Evolutionary conservation across 2,888 invertebrate species (phyloP), one percentile per base, ranked within the genome.

Genomic region (Sesamia inferens): DNA sequence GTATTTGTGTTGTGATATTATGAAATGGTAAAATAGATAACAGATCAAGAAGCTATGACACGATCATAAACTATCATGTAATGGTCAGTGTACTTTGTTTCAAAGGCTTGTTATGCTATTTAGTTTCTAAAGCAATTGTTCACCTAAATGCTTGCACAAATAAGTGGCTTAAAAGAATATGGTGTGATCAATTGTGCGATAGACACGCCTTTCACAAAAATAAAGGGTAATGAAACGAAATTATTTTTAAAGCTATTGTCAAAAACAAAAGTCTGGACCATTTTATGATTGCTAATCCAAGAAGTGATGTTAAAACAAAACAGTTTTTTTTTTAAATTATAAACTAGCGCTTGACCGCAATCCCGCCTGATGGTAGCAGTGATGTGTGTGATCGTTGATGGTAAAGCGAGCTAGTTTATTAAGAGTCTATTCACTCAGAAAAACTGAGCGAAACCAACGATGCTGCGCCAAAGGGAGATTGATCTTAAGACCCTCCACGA

Each of bases 231-330:
- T 78, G 63, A 74, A 81, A 71, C 47, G 55, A 48, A 69, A 58
- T 66, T 48, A 77, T 71, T 71, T 74, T 63, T 39, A 68, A 81
- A 74, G 22, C 59, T 44, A 71, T 84, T 68, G 75, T 70, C 31
- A 54, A 68, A 70, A 68, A 79, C 54, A 74, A 81, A 80, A 72
- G 72, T 14, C 48, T 31, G 63, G 24, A 71, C 54, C 31, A 75
- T 73, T 74, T 61, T 51, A 47, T 57, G 71, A 74, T 71, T 24
- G 74, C 59, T 82, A 87, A 87, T 85, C 70, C 70, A 14, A 19
- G 31, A 39, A 74, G 44, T 54, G 74, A 57, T 75, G 68, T 76
- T 63, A 63, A 57, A 64, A 57, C 66, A 61, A 68, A 77, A 63
- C 71, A 76, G 74, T n/a, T n/a, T n/a, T n/a, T n/a, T n/a, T n/a